phyloP scores from a whole-genome alignment of 2,888 invertebrate genomes.

The Cloeon dipterum region DNA sequence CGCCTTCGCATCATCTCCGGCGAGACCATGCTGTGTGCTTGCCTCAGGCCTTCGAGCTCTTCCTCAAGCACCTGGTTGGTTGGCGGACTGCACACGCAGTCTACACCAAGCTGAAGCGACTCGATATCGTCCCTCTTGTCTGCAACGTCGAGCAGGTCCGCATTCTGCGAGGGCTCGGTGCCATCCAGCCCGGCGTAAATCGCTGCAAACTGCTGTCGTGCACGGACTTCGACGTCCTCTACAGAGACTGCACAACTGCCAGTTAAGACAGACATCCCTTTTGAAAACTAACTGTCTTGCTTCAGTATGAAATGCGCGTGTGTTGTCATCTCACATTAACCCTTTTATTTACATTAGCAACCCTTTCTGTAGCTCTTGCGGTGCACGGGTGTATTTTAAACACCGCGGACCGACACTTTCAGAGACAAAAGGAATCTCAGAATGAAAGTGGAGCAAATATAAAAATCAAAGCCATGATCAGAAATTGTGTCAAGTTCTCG shows the following conservation, averaged over 20 bases:
- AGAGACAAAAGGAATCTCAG: too few relatives aligned
- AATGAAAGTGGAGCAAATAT: too few relatives aligned
- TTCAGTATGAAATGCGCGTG: too few relatives aligned
- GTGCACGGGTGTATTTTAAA: too few relatives aligned
- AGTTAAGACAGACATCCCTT: too few relatives aligned
- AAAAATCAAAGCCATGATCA: too few relatives aligned
- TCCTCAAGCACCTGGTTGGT: conserved; percentile 96
- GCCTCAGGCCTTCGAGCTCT: conserved; percentile 97
- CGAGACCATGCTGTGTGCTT: conserved; percentile 91
- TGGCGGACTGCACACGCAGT: conserved; percentile 97
- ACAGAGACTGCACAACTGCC: conserved; percentile 99
- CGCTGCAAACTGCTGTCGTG: conserved; percentile 96
- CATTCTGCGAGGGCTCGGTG: conserved; percentile 90
- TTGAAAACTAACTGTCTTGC: too few relatives aligned
- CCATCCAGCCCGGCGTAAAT: conserved; percentile 99
- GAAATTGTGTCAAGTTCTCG: too few relatives aligned
- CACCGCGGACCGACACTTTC: too few relatives aligned
- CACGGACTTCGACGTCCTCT: conserved; percentile 97
- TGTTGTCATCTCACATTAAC: too few relatives aligned
- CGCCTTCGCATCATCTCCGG: conserved; percentile 91
- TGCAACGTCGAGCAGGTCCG: conserved; percentile 99
- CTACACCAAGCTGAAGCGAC: conserved; percentile 94
- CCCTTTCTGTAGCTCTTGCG: too few relatives aligned
- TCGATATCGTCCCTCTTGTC: conserved; percentile 96
- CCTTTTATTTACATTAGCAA: too few relatives aligned